These are phyloP conservation scores for Psittacula echo DNA, from an alignment of 2,797 vertebrate species.

Conservation along the genomic window DNA sequence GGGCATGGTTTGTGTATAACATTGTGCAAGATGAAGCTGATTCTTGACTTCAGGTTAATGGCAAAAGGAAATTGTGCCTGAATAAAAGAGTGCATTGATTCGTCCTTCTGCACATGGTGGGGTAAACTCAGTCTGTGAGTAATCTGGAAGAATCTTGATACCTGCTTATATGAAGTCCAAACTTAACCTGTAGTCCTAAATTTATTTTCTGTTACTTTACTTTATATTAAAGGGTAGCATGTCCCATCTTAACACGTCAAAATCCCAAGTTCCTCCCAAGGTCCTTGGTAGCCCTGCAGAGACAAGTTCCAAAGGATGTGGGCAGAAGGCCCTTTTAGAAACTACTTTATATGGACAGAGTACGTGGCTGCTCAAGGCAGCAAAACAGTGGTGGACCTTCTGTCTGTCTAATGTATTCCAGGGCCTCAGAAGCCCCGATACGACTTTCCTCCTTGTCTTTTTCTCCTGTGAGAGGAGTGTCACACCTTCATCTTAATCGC, in stretches of 20 bases:
- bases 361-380: background rate
- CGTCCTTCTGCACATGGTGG: background rate
- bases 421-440: background rate
- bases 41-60: slow-evolving; percentile 35
- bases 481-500: background rate
- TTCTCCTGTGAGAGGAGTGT: background rate
- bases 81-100: background rate
- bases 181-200: background rate
- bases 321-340: background rate
- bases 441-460: background rate
- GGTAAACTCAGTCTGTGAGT: background rate
- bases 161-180: background rate
- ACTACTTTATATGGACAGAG: background rate
- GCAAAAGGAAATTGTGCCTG: background rate
- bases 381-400: background rate
- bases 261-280: background rate
- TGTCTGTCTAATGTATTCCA: background rate
- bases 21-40: slow-evolving; percentile 1
- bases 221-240: background rate
- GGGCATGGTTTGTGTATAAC: background rate
- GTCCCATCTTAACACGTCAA: background rate
- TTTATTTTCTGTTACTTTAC: background rate
- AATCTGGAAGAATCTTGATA: background rate
- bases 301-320: background rate
- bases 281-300: background rate